phyloP scores from a whole-genome alignment of 2,888 invertebrate species.

The Rhaphigaster nebulosa region DNA sequence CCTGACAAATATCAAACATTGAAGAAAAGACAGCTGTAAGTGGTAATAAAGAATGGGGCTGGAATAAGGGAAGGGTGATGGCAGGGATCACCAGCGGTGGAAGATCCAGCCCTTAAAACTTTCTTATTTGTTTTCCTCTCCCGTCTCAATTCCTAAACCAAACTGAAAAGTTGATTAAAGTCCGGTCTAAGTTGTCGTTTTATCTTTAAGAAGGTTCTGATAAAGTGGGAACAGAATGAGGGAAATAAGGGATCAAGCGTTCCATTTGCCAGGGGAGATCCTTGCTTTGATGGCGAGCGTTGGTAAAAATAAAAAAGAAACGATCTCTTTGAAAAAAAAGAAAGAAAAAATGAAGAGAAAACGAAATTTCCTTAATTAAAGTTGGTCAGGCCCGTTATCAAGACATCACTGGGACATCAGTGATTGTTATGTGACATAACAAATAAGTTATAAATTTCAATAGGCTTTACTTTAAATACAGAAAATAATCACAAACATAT shows the following conservation, averaged over 20 bases:
- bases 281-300: not conserved
- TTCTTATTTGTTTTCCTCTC: conserved; percentile 42
- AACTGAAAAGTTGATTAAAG: conserved; percentile 53
- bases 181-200: conserved; percentile 48
- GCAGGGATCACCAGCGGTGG: not conserved
- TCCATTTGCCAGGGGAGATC: not conserved
- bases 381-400: not conserved
- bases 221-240: not conserved
- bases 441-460: too few species aligned
- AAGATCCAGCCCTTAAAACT: conserved; percentile 19
- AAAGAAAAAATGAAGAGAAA: not conserved
- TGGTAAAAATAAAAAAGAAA: not conserved
- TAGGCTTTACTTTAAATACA: too few species aligned
- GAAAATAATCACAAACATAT: too few species aligned
- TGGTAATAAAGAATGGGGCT: not conserved
- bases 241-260: conserved; percentile 10
- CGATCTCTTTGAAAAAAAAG: not conserved
- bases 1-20: not conserved
- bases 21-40: not conserved
- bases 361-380: conserved; percentile 12
- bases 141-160: conserved; percentile 27
- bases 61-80: not conserved
- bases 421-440: not conserved
- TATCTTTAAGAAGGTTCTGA: conserved; percentile 25
- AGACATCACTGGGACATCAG: not conserved